These are phyloP conservation scores for Laterallus jamaicensis DNA, from an alignment of 2,113 vertebrate species.

Conservation along the genomic window DNA sequence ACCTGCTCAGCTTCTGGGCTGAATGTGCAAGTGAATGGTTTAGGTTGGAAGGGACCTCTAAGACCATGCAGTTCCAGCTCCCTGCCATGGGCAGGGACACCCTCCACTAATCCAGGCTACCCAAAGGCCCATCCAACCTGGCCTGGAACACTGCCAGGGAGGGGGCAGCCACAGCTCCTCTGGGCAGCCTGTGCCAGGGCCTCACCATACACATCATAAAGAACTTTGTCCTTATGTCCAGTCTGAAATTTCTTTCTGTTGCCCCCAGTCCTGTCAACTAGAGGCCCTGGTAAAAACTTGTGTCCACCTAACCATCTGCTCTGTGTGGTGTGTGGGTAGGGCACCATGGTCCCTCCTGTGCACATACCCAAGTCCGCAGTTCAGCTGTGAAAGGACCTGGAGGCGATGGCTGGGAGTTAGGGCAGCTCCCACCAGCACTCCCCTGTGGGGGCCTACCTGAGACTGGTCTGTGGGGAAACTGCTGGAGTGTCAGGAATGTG, in stretches of 20 bases:
- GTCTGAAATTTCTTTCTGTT: background rate
- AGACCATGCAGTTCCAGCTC: background rate
- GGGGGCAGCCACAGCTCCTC: background rate
- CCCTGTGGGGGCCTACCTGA: accelerated
- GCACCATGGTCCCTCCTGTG: background rate
- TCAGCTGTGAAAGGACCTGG: background rate
- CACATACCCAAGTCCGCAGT: background rate
- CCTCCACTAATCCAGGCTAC: background rate
- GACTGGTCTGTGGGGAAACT: background rate
- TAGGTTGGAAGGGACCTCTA: background rate
- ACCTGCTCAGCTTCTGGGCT: background rate
- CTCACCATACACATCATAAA: background rate
- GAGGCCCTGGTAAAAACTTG: background rate
- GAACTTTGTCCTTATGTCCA: background rate
- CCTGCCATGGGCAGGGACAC: background rate
- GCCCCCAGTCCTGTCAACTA: background rate
- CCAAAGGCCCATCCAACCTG: background rate
- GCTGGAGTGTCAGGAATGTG: background rate
- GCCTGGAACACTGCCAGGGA: background rate
- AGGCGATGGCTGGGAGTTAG: background rate
- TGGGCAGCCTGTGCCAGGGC: background rate
- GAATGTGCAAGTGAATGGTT: background rate
- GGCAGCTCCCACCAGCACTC: background rate
- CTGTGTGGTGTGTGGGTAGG: background rate
- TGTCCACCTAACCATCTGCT: background rate